These are phyloP conservation scores for Pontoporia blainvillei DNA, from an alignment of 2,113 vertebrate species.

Conservation along the genomic window DNA sequence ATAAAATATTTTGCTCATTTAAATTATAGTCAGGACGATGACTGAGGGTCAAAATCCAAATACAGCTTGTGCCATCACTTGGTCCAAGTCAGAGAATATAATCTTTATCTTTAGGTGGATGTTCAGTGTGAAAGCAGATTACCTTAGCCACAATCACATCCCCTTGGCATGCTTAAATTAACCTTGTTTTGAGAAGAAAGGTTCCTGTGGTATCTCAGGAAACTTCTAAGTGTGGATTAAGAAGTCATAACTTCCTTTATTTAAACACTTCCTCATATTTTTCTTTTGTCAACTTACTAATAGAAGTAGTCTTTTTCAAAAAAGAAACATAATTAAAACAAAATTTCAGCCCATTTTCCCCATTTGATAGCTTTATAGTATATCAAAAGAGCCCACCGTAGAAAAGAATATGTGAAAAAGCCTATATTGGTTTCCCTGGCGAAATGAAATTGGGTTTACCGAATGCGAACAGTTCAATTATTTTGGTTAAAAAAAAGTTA, in stretches of 20 bases:
- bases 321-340: neutral
- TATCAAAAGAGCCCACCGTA: neutral
- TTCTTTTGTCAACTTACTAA: neutral
- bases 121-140: neutral
- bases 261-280: conserved; percentile 9
- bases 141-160: neutral
- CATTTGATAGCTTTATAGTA: neutral
- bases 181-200: neutral
- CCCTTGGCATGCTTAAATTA: neutral
- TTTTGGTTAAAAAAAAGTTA: neutral
- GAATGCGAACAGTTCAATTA: neutral
- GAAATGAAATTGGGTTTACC: neutral
- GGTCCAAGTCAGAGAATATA: neutral
- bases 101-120: neutral
- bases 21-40: neutral
- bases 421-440: neutral
- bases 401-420: neutral
- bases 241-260: conserved; percentile 6
- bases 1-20: conserved; percentile 17
- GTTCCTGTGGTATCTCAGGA: neutral
- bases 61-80: neutral
- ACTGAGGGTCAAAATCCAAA: neutral
- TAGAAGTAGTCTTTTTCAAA: neutral
- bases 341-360: neutral
- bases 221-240: neutral